These are phyloP conservation scores for Cryptomyrus ogoouensis DNA, from an alignment of 2,113 vertebrate genomes.

Conservation along the genomic window DNA sequence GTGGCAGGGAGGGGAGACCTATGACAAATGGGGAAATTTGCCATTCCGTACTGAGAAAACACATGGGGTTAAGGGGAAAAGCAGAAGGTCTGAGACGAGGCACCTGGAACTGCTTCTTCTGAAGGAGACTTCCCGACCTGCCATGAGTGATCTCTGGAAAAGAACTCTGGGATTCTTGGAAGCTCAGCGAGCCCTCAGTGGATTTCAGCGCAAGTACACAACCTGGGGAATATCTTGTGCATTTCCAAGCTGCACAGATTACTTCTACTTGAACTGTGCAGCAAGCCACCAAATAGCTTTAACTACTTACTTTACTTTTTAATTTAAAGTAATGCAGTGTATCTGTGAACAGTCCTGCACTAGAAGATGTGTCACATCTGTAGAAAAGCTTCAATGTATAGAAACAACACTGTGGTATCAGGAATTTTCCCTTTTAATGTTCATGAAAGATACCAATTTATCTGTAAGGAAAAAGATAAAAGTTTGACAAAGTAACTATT, in stretches of 20 bases:
- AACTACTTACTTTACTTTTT: not conserved
- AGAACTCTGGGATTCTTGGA: not conserved
- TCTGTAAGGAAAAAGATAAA: not conserved
- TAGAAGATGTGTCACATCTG: not conserved
- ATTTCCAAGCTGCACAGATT: not conserved
- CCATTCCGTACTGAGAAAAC: not conserved
- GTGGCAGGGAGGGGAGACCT: not conserved
- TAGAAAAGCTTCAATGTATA: not conserved
- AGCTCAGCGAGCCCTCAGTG: not conserved
- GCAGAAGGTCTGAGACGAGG: not conserved
- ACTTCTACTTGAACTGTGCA: not conserved
- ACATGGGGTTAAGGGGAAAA: not conserved
- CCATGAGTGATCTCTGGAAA: conserved; percentile 15
- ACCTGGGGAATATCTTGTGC: not conserved
- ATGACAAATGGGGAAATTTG: not conserved
- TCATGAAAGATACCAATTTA: not conserved
- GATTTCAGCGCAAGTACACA: not conserved
- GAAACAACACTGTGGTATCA: not conserved
- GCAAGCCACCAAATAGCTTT: not conserved
- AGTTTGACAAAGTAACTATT: not conserved
- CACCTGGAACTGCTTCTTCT: not conserved
- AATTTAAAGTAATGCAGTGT: not conserved
- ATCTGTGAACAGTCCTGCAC: not conserved
- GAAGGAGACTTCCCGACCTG: not conserved
- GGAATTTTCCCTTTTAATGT: not conserved